These are phyloP conservation scores for Lamprotornis superbus DNA, from an alignment of 2,113 vertebrate genomes.

Conservation along the genomic window DNA sequence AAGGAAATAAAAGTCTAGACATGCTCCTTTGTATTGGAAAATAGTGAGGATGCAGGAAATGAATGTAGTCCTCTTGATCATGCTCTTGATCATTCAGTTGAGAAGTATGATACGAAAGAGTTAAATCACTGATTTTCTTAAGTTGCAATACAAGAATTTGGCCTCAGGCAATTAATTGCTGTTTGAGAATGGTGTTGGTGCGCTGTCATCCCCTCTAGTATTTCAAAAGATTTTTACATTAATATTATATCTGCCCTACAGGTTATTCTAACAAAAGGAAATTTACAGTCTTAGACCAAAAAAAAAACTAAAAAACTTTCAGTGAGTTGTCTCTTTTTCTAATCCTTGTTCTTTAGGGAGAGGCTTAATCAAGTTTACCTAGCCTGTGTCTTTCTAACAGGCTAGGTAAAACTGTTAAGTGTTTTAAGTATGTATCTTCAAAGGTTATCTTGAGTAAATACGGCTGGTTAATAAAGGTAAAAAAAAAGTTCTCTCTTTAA, in stretches of 20 bases:
- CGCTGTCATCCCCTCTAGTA: background rate
- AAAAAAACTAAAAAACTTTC: constrained; percentile 26
- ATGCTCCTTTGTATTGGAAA: background rate
- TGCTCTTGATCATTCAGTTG: background rate
- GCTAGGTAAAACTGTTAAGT: background rate
- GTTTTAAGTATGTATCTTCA: background rate
- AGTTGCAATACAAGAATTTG: constrained; percentile 13
- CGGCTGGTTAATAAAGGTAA: background rate
- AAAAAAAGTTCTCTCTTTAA: background rate
- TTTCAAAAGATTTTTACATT: constrained; percentile 53
- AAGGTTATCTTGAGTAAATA: background rate
- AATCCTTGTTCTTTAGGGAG: background rate
- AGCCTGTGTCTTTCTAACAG: background rate
- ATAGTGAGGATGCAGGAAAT: background rate
- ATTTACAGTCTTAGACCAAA: background rate
- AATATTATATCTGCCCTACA: constrained; percentile 38
- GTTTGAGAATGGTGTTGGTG: constrained; percentile 38
- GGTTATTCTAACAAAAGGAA: background rate
- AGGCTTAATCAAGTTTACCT: background rate
- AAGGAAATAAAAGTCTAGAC: background rate
- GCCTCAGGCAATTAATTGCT: constrained; percentile 5
- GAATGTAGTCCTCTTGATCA: background rate
- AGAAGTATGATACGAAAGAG: background rate
- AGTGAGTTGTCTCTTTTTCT: background rate
- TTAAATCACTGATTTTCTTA: constrained; percentile 37